A percentile compares a stretch with the other conserved stretches of the same genome.
Evolutionary conservation across 2,888 invertebrate species (phyloP).

Genomic region (Cepaea hortensis): DNA sequence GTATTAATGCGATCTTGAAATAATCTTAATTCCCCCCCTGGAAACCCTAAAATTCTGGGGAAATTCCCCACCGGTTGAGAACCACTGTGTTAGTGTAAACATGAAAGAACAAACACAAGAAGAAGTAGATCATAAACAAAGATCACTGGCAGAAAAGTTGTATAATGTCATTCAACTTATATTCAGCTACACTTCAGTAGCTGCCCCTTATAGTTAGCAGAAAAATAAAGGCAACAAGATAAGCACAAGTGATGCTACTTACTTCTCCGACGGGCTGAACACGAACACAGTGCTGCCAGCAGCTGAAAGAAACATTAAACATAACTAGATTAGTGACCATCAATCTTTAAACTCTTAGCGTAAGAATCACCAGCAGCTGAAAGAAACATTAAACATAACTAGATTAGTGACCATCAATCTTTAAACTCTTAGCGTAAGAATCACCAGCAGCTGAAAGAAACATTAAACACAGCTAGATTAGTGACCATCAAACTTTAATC

Average conservation of each 20-base stretch:
- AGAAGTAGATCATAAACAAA: too few species aligned
- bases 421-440: background rate
- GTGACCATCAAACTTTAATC: background rate
- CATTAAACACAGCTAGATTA: background rate
- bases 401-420: background rate
- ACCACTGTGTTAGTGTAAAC: too few species aligned
- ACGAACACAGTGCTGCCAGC: slow-evolving; percentile 64
- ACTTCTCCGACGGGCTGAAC: slow-evolving; percentile 65
- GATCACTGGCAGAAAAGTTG: too few species aligned
- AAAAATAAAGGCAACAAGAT: too few species aligned
- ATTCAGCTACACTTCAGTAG: too few species aligned
- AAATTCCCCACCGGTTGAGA: too few species aligned
- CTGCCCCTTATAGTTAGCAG: too few species aligned
- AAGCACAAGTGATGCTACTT: slow-evolving; percentile 35
- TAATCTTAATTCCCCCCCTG: too few species aligned
- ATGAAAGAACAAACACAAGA: too few species aligned
- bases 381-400: slow-evolving; percentile 3
- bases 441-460: slow-evolving; percentile 60
- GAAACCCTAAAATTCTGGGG: too few species aligned
- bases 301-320: slow-evolving; percentile 52
- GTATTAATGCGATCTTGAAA: too few species aligned
- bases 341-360: background rate
- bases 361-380: slow-evolving; percentile 59
- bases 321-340: background rate
- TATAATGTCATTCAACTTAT: too few species aligned